Conservation (phyloP, 2,888 invertebrate species). For the Deilephila elpenor region DNA sequence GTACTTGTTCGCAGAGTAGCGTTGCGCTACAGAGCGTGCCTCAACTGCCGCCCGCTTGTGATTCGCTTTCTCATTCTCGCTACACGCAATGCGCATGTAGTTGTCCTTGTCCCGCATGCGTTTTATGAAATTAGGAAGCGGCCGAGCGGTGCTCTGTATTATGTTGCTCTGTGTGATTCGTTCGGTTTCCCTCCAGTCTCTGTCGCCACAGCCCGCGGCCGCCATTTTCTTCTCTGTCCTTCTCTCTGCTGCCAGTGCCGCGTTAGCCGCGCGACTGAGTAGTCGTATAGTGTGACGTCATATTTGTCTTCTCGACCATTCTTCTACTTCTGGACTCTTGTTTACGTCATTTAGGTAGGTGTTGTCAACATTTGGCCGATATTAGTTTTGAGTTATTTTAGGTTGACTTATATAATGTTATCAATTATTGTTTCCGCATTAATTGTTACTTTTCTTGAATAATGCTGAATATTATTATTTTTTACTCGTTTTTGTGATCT, state of each 20-base stretch:
- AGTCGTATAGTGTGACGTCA: slow-evolving; percentile 56
- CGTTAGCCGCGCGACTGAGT: slow-evolving; percentile 59
- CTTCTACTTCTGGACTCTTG: slow-evolving; percentile 65
- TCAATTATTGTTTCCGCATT: background rate
- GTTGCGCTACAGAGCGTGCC: slow-evolving; percentile 47
- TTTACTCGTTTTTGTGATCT: slow-evolving; percentile 15
- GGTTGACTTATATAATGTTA: background rate
- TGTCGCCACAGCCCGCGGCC: slow-evolving; percentile 59
- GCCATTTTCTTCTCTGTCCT: slow-evolving; percentile 83
- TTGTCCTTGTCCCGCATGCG: slow-evolving; percentile 48
- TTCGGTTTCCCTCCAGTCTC: slow-evolving; percentile 56
- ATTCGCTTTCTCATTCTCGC: slow-evolving; percentile 46
- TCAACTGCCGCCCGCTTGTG: background rate
- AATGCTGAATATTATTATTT: background rate
- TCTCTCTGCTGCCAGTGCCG: slow-evolving; percentile 72
- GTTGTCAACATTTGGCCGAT: slow-evolving; percentile 41
- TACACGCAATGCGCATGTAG: slow-evolving; percentile 31
- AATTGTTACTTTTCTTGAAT: background rate
- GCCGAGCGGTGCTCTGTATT: slow-evolving; percentile 49
- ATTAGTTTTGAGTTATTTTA: slow-evolving; percentile 17
- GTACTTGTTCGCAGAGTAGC: slow-evolving; percentile 62
- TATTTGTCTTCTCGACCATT: slow-evolving; percentile 66
- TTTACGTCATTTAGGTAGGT: slow-evolving; percentile 45
- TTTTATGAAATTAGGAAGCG: slow-evolving; percentile 39
- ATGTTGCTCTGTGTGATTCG: slow-evolving; percentile 54